Conservation (phyloP, 2,888 invertebrate genomes). For the Incurvaria masculella region DNA sequence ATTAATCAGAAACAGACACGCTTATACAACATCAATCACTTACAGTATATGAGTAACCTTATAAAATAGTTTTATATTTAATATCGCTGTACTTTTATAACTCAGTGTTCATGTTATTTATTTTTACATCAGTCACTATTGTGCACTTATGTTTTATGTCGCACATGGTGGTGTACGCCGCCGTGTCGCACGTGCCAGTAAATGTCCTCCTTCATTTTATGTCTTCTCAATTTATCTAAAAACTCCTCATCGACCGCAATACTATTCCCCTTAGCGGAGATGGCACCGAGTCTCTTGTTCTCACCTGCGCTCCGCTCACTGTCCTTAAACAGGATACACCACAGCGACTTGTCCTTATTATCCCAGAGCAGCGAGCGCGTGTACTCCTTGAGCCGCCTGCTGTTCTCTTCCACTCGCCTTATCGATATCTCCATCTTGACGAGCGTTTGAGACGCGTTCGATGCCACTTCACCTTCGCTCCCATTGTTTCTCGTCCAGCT, state of each 20-base stretch:
- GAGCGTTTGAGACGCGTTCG: conserved; percentile 51
- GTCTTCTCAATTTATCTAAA: conserved; percentile 38
- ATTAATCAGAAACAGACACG: background rate
- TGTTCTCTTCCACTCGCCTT: conserved; percentile 51
- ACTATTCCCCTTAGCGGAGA: conserved; percentile 27
- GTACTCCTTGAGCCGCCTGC: conserved; percentile 48
- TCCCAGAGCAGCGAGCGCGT: conserved; percentile 51
- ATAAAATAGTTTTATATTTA: too few relatives aligned
- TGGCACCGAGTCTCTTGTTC: conserved; percentile 18
- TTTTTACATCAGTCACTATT: background rate
- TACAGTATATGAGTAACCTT: background rate
- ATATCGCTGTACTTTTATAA: too few relatives aligned
- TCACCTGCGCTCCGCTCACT: conserved; percentile 33
- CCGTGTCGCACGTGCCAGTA: conserved; percentile 45
- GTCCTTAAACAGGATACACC: conserved; percentile 53
- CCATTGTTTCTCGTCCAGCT: conserved; percentile 32
- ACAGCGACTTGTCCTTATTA: conserved; percentile 50
- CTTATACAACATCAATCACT: background rate
- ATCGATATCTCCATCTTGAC: conserved; percentile 54
- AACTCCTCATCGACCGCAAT: conserved; percentile 37
- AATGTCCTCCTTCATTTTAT: conserved; percentile 41
- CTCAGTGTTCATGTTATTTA: too few relatives aligned
- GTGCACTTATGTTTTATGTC: background rate
- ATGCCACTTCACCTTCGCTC: conserved; percentile 23
- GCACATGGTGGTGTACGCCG: conserved; percentile 33